Base-by-base conservation (phyloP, 64 coral and sea anemone genomes). In the Pocillopora verrucosa region DNA sequence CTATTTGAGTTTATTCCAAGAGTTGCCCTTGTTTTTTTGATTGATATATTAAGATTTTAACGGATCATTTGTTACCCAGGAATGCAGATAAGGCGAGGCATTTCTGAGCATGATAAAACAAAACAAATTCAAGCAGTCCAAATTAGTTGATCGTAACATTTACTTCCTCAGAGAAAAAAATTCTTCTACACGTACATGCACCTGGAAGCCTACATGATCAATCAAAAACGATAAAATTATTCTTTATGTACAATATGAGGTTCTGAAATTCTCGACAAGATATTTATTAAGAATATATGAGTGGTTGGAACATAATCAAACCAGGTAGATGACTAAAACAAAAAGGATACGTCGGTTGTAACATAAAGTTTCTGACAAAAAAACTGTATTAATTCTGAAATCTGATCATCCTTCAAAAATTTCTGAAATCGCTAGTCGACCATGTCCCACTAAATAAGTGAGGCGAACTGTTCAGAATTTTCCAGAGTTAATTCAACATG, bases 401-500 rank as follows among this genome's bases (percentile, higher is more conserved):
- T 70, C 25, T 70, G 19, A 56, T 17, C 36, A 41, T 22, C n/a
- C 65, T 19, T 65, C 56, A 57, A 25, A 72, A 84, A 69, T 36
- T 45, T 17, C 36, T 65, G 14, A 9, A 56, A 67, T 70, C 2
- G 68, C 36, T 70, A 22, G 19, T 56, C 7, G 63, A 85, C 64
- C 19, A 58, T 72, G 6, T 10, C 9, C 19, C 64, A 22, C 57
- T 26, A 85, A 69, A 57, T 72, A 72, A 85, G 26, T 19, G 6
- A 45, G 41, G 41, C 64, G 41, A 36, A 85, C 22, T 25, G 63
- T 85, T 83, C 12, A 85, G 36, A 15, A 85, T 72, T 65, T 65
- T 30, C 65, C 59, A 83, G 41, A 84, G 26, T 83, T 81, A 99
- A 86, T 99, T 99, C 58, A 99, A 57, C 93, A 99, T 99, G 63